These are phyloP conservation scores for Notocelia uddmanniana DNA, from an alignment of 2,888 invertebrate species.

Conservation along the genomic window DNA sequence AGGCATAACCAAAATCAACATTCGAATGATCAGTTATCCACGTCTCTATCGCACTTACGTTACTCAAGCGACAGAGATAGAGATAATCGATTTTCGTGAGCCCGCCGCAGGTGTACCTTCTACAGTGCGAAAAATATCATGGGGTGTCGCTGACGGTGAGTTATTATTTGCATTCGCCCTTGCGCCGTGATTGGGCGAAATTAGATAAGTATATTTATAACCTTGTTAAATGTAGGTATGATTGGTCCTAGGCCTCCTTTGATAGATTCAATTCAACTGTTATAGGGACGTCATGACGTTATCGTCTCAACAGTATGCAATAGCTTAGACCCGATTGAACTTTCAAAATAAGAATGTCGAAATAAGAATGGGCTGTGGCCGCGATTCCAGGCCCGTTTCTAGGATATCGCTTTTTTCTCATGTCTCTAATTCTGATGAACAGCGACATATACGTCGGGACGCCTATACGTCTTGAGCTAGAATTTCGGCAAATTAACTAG, in stretches of 20 bases:
- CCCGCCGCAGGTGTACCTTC: neutral
- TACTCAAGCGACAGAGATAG: no score
- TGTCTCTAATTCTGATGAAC: no score
- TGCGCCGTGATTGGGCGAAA: neutral
- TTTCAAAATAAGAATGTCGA: neutral
- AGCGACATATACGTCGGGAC: no score
- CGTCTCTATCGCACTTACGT: no score
- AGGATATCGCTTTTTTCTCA: neutral
- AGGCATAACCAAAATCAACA: no score
- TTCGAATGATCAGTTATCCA: no score
- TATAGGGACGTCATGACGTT: neutral
- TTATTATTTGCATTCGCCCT: neutral
- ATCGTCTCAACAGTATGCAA: neutral
- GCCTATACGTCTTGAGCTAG: neutral
- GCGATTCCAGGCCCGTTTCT: neutral
- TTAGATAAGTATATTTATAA: no score
- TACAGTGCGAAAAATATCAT: neutral
- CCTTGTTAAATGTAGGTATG: no score
- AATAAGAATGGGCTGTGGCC: neutral
- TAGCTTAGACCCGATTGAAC: no score
- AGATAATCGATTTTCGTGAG: no score
- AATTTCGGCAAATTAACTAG: neutral
- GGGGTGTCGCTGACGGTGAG: neutral
- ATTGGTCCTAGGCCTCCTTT: no score
- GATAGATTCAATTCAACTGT: no score